phyloP scores from a whole-genome alignment of 2,797 vertebrate genomes.

The Ispidina picta region DNA sequence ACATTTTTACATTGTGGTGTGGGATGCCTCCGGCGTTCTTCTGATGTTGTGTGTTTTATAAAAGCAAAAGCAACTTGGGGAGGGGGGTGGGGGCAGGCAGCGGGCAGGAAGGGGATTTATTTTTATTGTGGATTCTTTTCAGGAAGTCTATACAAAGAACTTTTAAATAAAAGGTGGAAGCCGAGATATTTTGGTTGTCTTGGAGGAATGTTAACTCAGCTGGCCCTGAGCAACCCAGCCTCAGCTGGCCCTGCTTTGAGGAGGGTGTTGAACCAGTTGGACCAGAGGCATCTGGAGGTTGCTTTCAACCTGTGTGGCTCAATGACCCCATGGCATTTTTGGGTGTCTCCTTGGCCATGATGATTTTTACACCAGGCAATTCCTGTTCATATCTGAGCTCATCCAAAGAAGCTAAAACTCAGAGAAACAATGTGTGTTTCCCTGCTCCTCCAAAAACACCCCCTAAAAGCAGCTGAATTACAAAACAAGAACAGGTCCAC shows the following conservation, averaged over 20 bases:
- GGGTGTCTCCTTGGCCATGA: background rate
- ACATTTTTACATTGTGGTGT: constrained; percentile 51
- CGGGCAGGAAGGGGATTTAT: constrained; percentile 52
- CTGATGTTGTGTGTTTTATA: constrained; percentile 66
- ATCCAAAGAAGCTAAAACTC: background rate
- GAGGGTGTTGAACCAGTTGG: background rate
- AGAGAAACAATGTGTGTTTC: background rate
- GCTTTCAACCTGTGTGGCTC: background rate
- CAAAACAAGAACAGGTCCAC: background rate
- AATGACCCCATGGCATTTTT: background rate
- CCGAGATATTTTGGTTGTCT: background rate
- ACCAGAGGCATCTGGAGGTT: background rate
- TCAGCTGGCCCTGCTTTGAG: background rate
- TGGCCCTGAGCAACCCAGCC: background rate
- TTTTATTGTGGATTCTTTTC: constrained; percentile 76
- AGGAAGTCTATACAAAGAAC: constrained; percentile 82
- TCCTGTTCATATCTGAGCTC: background rate
- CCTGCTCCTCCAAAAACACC: background rate
- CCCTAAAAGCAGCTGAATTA: background rate
- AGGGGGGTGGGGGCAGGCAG: background rate
- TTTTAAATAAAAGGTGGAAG: constrained; percentile 71
- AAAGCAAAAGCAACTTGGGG: constrained; percentile 39
- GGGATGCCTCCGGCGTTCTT: constrained; percentile 66
- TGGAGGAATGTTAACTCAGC: background rate
- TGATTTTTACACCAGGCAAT: background rate